A percentile compares a stretch with the other conserved stretches of the same genome.
These are phyloP conservation scores for Actias luna DNA, from an alignment of 2,888 invertebrate species.

Conservation along the genomic window DNA sequence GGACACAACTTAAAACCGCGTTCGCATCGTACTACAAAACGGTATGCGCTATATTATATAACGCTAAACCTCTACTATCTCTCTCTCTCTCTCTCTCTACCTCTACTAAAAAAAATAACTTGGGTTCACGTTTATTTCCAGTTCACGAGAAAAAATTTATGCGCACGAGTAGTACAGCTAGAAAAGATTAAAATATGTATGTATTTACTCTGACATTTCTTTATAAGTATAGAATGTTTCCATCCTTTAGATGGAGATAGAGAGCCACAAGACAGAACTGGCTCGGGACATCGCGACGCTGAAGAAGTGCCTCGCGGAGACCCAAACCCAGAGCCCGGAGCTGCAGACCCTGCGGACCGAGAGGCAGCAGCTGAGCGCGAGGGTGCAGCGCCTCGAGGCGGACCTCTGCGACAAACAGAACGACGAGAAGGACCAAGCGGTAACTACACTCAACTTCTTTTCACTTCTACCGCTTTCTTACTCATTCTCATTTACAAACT, in stretches of 20 bases:
- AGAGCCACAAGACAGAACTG: slow-evolving; percentile 65
- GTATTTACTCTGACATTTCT: too few species aligned
- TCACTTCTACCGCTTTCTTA: not conserved
- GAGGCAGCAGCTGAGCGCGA: slow-evolving; percentile 35
- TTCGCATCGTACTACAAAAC: too few species aligned
- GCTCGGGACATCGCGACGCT: slow-evolving; percentile 64
- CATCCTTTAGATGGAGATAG: slow-evolving; percentile 64
- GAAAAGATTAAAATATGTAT: too few species aligned
- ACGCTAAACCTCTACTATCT: too few species aligned
- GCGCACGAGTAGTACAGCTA: too few species aligned
- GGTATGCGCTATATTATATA: too few species aligned
- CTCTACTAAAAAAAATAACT: too few species aligned
- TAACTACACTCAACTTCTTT: slow-evolving; percentile 38
- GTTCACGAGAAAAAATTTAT: too few species aligned
- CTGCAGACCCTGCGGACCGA: slow-evolving; percentile 48
- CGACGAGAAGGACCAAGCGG: slow-evolving; percentile 66
- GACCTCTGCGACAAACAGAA: slow-evolving; percentile 27
- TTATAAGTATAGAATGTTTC: not conserved
- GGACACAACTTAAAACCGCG: too few species aligned
- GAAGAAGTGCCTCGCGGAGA: slow-evolving; percentile 53
- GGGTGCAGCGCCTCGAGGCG: slow-evolving; percentile 32
- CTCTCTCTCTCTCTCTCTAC: too few species aligned
- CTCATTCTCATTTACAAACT: not conserved
- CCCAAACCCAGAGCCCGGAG: slow-evolving; percentile 49
- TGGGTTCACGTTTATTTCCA: too few species aligned